Evolutionary conservation across 1,140 invertebrate species (phyloP), one percentile per base, ranked within the genome.

Genomic region (Melanaphis sacchari): DNA sequence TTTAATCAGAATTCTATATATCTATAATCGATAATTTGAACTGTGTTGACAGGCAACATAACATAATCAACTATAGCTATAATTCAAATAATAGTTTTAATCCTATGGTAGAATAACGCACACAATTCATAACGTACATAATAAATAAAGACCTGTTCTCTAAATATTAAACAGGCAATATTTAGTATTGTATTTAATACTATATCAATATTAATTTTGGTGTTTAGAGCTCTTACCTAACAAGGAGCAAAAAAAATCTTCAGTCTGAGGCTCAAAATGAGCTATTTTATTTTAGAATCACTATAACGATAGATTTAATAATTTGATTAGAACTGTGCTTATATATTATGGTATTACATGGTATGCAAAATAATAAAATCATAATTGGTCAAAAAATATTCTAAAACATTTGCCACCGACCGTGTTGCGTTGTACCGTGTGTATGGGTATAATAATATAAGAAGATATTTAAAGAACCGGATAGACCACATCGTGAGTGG

Each of bases 391-490:
- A 36, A 54, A 89, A 89, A 76, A 76, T 36, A 76, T 89, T 89
- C 46, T 54, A 89, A 89, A 89, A 89, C 87, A 36, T 89, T 89
- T 89, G 87, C 87, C 87, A 89, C 87, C 87, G 87, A 54, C 52
- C 41, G n/a, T 89, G 46, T 89, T 89, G n/a, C 31, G 43, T 59
- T 54, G 38, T 59, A 7, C 52, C 38, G 46, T 38, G 22, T 31
- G 18, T 36, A 89, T 38, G 31, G 59, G 59, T 66, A 49, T 59
- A 90, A 40, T 90, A 46, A 90, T 59, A 54, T 31, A 40, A 54
- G 36, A n/a, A 31, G 89, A 90, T 90, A n/a, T 66, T 90, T 90
- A 90, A 90, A 90, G 52, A 90, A 90, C 89, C 89, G 89, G 89
- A 90, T 66, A 66, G 89, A 90, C 89, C 15, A 1, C 89, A 90